A percentile compares a stretch with the other conserved stretches of the same genome.
Evolutionary conservation across 2,797 vertebrate species (phyloP).

Genomic region (Liparis tanakae): DNA sequence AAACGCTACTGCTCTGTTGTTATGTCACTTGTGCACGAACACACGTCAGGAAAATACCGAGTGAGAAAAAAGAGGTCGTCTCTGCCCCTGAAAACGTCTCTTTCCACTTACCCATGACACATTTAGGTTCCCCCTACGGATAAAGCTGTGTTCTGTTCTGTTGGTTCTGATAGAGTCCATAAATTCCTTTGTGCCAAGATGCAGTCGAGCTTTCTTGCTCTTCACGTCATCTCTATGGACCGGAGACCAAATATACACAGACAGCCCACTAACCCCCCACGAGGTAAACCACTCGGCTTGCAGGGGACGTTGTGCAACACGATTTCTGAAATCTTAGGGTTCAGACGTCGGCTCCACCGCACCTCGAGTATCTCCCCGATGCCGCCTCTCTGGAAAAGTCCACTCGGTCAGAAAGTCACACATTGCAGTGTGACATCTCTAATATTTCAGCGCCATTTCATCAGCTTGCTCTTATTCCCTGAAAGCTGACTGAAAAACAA

Average conservation of each 20-base stretch:
- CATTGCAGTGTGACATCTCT: background rate
- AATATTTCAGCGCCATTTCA: background rate
- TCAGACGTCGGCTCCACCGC: background rate
- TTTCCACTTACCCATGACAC: background rate
- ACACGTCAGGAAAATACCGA: background rate
- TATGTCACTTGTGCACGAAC: background rate
- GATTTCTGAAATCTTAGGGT: background rate
- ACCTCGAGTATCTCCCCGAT: background rate
- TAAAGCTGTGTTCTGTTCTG: background rate
- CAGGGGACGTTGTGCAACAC: background rate
- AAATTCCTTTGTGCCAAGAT: background rate
- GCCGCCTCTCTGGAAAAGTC: background rate
- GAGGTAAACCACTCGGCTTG: background rate
- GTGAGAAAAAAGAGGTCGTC: background rate
- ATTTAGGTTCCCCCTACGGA: background rate
- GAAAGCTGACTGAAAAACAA: background rate
- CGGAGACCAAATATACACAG: too few species aligned
- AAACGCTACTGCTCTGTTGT: background rate
- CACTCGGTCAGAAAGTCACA: background rate
- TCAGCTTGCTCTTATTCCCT: conserved; percentile 6
- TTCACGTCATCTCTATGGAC: background rate
- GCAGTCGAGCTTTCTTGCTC: background rate
- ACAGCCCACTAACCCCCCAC: background rate
- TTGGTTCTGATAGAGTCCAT: background rate
- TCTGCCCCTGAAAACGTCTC: background rate